Evolutionary conservation across 1,140 invertebrate genomes (phyloP), one percentile per base, ranked within the genome.

Genomic region (Catajapyx aquilonaris): DNA sequence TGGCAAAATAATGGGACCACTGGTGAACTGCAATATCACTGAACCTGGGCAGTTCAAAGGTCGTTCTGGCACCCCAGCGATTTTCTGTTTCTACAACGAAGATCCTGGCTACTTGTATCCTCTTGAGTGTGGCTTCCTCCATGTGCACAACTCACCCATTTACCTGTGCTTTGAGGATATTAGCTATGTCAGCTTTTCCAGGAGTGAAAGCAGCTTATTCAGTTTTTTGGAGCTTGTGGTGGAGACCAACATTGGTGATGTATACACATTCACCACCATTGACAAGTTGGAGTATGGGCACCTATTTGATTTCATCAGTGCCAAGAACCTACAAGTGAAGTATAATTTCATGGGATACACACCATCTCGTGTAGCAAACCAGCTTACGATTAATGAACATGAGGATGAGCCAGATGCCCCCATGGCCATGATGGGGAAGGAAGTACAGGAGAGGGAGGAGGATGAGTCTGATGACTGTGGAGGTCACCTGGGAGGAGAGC

Each of bases 161-260:
- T 91, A 97, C 50, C 90, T 99, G 40, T 69, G 93, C 17, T 97
- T 96, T 58, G 95, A 99, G 55, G 95, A 99, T 65, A 84, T 99
- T 10, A 65, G 71, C 0, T 78, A 74, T 5, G 88, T 99, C 0
- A 95, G 98, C 57, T 99, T 99, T 64, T 93, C 90, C 7, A 69
- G 95, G 49, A 84, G 87, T 43, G 91, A 91, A 31, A 86, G 85
- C 1, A 93, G 80, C 31, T 96, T n/a, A n/a, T n/a, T 87, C 3
- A 62, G 73, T 35, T 93, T 88, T 1, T 99, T 99, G 62, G 95
- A 99, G 60, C 93, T 97, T 61, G 90, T 95, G 65, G 77, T 99
- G 38, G 87, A 94, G 51, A 65, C 91, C 3, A 95, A 90, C 48
- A 74, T 72, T 42, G 84, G 86, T 31, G 76, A 76, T 10, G 64